phyloP scores from a whole-genome alignment of 2,797 vertebrate genomes.

The Pseudocheirus occidentalis region DNA sequence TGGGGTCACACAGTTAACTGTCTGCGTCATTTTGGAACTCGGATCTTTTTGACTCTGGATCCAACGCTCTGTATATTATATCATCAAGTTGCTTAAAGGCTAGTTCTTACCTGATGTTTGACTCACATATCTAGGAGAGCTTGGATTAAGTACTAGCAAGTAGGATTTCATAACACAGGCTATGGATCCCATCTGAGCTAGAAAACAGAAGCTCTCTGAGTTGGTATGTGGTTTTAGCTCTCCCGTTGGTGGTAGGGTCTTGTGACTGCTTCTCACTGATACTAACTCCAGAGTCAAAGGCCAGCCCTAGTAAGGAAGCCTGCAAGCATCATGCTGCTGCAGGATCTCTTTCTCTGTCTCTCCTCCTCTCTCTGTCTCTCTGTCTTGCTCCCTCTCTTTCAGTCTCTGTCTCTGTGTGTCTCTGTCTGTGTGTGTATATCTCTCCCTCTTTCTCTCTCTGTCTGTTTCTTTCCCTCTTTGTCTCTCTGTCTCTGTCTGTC shows the following conservation, averaged over 20 bases:
- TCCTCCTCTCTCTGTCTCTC: neutral
- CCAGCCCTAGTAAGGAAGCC: neutral
- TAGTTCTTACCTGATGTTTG: neutral
- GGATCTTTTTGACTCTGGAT: neutral
- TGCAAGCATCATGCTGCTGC: neutral
- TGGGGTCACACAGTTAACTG: neutral
- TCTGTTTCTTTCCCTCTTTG: neutral
- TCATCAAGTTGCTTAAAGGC: neutral
- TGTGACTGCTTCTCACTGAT: neutral
- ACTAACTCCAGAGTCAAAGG: neutral
- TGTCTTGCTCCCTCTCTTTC: neutral
- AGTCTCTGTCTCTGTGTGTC: neutral
- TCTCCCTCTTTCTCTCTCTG: accelerated
- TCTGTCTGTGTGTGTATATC: neutral
- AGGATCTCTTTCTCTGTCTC: neutral
- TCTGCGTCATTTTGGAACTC: neutral
- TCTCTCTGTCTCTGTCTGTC: neutral
- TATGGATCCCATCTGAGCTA: neutral
- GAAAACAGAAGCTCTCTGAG: neutral
- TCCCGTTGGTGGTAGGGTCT: neutral
- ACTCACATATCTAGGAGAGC: neutral
- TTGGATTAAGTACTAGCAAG: neutral
- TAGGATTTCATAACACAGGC: neutral
- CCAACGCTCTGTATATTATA: neutral
- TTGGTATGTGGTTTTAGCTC: neutral